These are phyloP conservation scores for Cotesia typhae DNA, from an alignment of 1,140 invertebrate species.

Conservation along the genomic window DNA sequence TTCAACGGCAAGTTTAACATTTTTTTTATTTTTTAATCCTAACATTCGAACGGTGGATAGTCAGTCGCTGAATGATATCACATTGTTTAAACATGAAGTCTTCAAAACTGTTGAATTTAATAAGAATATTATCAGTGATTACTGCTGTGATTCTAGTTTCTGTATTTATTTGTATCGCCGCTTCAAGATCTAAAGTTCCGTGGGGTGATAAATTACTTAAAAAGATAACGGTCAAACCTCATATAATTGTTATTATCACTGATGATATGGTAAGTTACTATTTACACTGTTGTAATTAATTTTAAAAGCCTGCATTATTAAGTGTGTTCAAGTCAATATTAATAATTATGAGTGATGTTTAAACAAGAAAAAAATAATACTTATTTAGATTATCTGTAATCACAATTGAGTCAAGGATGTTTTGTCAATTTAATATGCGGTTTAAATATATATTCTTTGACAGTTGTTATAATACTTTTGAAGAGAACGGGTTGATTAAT, in stretches of 20 bases:
- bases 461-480: no score
- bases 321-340: no score
- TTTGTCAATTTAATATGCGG: no score
- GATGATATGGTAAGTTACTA: conserved; percentile 27
- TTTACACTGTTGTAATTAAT: background rate
- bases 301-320: background rate
- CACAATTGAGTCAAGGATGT: no score
- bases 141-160: conserved; percentile 10
- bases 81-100: conserved; percentile 14
- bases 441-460: no score
- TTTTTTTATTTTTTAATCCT: no score
- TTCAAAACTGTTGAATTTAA: background rate
- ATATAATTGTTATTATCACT: conserved; percentile 19
- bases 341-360: no score
- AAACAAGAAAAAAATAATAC: no score
- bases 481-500: no score
- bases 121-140: conserved; percentile 25
- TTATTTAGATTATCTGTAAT: no score
- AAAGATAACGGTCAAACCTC: background rate
- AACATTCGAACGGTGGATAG: background rate
- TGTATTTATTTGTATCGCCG: conserved; percentile 21
- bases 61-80: background rate
- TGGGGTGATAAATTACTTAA: background rate
- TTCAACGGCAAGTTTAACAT: background rate
- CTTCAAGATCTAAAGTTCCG: background rate